phyloP scores from a whole-genome alignment of 2,113 vertebrate genomes.

The Neotoma lepida region DNA sequence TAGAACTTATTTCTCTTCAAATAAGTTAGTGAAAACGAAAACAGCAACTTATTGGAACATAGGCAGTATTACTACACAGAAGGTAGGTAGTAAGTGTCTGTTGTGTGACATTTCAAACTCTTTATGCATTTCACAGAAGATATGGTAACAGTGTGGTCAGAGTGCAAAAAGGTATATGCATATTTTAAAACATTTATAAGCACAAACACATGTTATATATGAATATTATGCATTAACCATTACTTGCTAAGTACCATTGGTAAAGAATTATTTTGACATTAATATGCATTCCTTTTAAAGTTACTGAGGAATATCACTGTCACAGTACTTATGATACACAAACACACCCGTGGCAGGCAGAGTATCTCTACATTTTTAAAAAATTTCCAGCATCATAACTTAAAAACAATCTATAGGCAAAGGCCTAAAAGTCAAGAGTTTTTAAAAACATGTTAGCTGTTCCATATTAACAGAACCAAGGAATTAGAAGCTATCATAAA shows the following conservation, averaged over 20 bases:
- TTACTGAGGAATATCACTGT: slow-evolving; percentile 35
- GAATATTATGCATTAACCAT: not conserved
- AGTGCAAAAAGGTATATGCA: not conserved
- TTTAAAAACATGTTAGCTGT: slow-evolving; percentile 27
- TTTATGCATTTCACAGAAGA: slow-evolving; percentile 26
- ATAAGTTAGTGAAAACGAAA: slow-evolving; percentile 36
- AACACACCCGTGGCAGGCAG: not conserved
- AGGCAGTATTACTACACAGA: slow-evolving; percentile 6
- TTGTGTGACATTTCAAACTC: not conserved
- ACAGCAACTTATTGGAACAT: slow-evolving; percentile 21
- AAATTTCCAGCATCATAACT: slow-evolving; percentile 46
- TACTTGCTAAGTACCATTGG: slow-evolving; percentile 45
- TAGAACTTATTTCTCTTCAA: slow-evolving; percentile 45
- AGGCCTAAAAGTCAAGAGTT: slow-evolving; percentile 18
- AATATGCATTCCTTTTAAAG: slow-evolving; percentile 57
- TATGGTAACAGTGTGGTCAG: not conserved
- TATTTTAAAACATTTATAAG: not conserved
- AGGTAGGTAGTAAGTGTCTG: not conserved
- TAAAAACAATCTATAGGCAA: slow-evolving; percentile 37
- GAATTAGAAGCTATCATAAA: slow-evolving; percentile 62
- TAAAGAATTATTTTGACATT: slow-evolving; percentile 23
- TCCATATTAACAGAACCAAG: slow-evolving; percentile 53
- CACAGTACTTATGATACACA: slow-evolving; percentile 48
- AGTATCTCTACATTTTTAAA: not conserved
- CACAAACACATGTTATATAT: not conserved